These are phyloP conservation scores for Pollicipes pollicipes DNA, from an alignment of 1,140 invertebrate genomes.

Conservation along the genomic window DNA sequence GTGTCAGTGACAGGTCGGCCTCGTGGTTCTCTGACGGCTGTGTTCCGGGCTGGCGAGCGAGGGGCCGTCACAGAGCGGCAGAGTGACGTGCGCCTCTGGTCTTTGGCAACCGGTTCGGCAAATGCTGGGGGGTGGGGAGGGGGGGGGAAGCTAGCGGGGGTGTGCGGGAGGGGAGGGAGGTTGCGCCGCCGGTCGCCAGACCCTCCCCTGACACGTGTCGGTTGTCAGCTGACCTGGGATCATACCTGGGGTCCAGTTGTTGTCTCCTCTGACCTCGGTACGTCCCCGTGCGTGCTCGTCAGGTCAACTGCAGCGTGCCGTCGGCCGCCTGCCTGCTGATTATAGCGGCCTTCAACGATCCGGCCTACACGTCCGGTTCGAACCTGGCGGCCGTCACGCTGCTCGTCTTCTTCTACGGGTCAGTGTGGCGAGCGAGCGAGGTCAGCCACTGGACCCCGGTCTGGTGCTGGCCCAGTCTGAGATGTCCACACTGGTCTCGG, in stretches of 20 bases:
- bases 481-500: too few species aligned
- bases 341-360: not conserved
- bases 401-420: not conserved
- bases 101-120: too few species aligned
- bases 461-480: too few species aligned
- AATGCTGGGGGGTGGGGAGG: too few species aligned
- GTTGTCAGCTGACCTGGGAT: not conserved
- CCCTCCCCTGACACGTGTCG: not conserved
- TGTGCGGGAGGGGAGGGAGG: not conserved
- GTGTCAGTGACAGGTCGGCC: not conserved
- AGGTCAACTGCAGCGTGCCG: not conserved
- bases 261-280: not conserved
- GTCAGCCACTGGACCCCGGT: too few species aligned
- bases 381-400: not conserved
- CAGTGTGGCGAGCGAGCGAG: too few species aligned
- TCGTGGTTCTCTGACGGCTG: not conserved
- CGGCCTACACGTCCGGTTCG: not conserved
- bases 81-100: too few species aligned
- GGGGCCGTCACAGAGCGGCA: too few species aligned
- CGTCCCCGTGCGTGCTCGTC: not conserved
- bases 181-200: too few species aligned
- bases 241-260: not conserved
- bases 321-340: not conserved
- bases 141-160: too few species aligned
- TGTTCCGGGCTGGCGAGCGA: not conserved